These are phyloP conservation scores for Dendropsophus ebraccatus DNA, from an alignment of 2,113 vertebrate genomes.

Conservation along the genomic window DNA sequence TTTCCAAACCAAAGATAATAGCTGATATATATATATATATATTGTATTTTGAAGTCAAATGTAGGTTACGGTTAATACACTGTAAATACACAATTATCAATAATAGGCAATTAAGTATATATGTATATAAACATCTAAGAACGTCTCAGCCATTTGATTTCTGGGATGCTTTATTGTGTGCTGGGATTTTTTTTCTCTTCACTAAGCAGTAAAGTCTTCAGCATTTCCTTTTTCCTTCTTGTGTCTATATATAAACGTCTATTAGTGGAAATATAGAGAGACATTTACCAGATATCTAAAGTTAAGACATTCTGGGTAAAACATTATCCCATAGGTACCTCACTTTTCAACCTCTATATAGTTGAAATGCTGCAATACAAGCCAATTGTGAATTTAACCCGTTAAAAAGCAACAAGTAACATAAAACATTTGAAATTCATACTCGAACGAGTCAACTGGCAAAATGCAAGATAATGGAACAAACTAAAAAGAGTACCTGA, in stretches of 20 bases:
- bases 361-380: neutral
- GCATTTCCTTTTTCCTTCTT: constrained; percentile 11
- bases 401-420: neutral
- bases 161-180: neutral
- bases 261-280: constrained; percentile 5
- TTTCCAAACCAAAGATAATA: neutral
- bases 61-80: neutral
- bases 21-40: no score
- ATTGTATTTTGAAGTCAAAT: neutral
- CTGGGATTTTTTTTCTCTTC: neutral
- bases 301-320: neutral
- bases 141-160: neutral
- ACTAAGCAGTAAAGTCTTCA: neutral
- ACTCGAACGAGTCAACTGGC: neutral
- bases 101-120: neutral
- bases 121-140: neutral
- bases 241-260: constrained; percentile 15
- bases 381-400: neutral
- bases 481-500: neutral
- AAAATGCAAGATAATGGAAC: neutral
- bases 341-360: neutral
- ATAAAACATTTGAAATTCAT: neutral
- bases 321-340: neutral
- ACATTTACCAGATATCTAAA: constrained; percentile 35
- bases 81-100: neutral